These are phyloP conservation scores for Lissonota sp. DNA, from an alignment of 2,888 invertebrate genomes.

Conservation along the genomic window DNA sequence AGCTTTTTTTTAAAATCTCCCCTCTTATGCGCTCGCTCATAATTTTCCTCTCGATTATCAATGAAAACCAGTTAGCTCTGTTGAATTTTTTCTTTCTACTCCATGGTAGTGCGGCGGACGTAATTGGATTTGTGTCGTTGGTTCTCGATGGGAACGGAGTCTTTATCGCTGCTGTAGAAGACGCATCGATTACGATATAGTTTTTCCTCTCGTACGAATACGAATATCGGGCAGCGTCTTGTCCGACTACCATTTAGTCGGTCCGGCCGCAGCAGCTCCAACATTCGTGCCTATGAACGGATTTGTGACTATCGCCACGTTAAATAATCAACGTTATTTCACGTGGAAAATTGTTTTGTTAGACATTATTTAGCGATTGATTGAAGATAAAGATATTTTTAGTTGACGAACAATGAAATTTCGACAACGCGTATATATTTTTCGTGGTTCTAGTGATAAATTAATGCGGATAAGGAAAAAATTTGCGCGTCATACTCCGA, in stretches of 20 bases:
- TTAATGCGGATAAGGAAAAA: too few species aligned
- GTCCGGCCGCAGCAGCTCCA: constrained; percentile 72
- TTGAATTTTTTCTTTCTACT: constrained; percentile 8
- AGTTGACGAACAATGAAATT: too few species aligned
- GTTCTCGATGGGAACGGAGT: constrained; percentile 19
- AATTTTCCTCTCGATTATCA: constrained; percentile 8
- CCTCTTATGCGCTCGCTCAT: neutral
- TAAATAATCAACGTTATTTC: constrained; percentile 6
- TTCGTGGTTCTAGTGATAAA: too few species aligned
- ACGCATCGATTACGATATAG: constrained; percentile 14
- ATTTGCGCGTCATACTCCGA: too few species aligned
- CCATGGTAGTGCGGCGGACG: constrained; percentile 2
- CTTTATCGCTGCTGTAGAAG: constrained; percentile 11
- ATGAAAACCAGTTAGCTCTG: constrained; percentile 21
- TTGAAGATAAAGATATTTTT: too few species aligned
- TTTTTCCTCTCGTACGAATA: constrained; percentile 37
- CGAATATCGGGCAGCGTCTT: constrained; percentile 19
- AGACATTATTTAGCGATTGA: neutral
- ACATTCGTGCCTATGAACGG: constrained; percentile 80
- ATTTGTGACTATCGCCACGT: constrained; percentile 78
- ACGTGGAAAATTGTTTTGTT: neutral
- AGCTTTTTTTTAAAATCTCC: neutral
- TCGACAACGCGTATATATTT: too few species aligned
- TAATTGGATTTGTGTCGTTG: constrained; percentile 3
- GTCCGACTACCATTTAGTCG: constrained; percentile 80